Conservation (phyloP, 1,140 invertebrate genomes). For the Halictus rubicundus region DNA sequence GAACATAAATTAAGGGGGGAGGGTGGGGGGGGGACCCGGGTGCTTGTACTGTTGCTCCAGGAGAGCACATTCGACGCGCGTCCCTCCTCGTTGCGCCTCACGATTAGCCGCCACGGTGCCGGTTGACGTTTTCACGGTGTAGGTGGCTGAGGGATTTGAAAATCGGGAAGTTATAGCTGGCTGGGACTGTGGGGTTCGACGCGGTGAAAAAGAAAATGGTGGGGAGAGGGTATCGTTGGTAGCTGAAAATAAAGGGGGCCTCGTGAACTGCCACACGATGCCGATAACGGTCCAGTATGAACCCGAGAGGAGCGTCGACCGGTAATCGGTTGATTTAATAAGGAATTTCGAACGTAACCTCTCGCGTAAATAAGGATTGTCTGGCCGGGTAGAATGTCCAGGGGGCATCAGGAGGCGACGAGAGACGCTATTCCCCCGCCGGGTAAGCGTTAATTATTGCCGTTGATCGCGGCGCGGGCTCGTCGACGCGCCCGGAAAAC, state of each 20-base stretch:
- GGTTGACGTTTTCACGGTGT: conserved; percentile 29
- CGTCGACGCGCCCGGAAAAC: not conserved
- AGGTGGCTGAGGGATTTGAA: conserved; percentile 52
- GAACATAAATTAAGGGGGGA: conserved; percentile 59
- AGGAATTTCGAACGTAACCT: conserved; percentile 47
- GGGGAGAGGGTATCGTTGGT: not conserved
- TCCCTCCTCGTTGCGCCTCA: conserved; percentile 47
- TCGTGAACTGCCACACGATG: conserved; percentile 5
- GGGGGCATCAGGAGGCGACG: conserved; percentile 6
- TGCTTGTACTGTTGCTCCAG: conserved; percentile 10
- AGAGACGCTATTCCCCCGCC: too few species aligned
- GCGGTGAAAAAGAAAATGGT: not conserved
- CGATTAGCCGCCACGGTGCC: conserved; percentile 52
- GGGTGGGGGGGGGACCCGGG: conserved; percentile 30
- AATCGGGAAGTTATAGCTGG: conserved; percentile 58
- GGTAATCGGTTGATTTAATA: conserved; percentile 62
- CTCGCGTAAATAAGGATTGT: conserved; percentile 61
- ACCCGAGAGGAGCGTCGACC: conserved; percentile 1
- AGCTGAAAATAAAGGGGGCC: not conserved
- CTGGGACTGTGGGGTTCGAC: not conserved
- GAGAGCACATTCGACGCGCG: conserved; percentile 20
- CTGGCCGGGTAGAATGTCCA: conserved; percentile 17
- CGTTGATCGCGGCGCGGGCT: too few species aligned
- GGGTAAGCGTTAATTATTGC: conserved; percentile 2
- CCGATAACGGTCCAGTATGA: conserved; percentile 9